phyloP scores from a whole-genome alignment of 2,797 vertebrate genomes.

The Alca torda region DNA sequence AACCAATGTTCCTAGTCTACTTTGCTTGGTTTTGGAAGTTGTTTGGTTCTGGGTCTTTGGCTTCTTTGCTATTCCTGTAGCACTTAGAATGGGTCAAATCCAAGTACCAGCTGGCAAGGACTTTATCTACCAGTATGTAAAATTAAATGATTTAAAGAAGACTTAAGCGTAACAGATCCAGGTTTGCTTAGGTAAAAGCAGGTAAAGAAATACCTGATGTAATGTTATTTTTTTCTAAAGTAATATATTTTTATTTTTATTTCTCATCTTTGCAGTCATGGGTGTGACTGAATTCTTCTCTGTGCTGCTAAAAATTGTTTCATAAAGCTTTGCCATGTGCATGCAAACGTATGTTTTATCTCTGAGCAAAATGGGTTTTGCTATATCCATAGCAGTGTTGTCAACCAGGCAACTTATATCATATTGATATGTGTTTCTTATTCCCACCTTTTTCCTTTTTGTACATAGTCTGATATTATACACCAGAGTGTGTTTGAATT shows the following conservation, averaged over 20 bases:
- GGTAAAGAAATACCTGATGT: background rate
- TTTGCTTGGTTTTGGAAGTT: background rate
- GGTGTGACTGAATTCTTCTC: background rate
- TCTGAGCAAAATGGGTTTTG: background rate
- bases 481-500: constrained; percentile 87
- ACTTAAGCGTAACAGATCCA: background rate
- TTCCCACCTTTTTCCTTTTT: background rate
- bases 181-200: background rate
- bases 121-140: background rate
- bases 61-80: background rate
- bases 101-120: background rate
- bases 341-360: background rate
- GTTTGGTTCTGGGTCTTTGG: background rate
- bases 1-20: background rate
- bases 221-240: background rate
- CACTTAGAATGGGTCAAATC: background rate
- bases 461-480: constrained; percentile 83
- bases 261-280: background rate
- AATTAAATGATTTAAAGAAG: background rate
- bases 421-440: background rate
- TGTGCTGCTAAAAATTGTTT: background rate
- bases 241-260: background rate
- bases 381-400: background rate
- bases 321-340: accelerated
- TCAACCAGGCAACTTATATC: background rate